Evolutionary conservation across 2,797 vertebrate genomes (phyloP), one percentile per base, ranked within the genome.

Genomic region (Serranus cabrilla): DNA sequence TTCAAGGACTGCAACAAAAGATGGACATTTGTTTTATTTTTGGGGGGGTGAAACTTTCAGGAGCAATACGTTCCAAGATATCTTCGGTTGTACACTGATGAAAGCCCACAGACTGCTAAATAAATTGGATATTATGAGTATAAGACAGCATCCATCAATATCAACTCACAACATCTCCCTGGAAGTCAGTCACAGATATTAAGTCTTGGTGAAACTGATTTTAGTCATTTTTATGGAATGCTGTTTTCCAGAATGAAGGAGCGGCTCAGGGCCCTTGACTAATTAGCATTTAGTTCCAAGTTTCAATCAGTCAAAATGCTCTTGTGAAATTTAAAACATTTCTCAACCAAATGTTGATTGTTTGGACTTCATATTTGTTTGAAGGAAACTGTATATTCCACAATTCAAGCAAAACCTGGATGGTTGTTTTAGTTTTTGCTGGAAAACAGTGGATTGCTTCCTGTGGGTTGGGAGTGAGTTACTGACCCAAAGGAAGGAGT

Each of bases 21-120:
- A 81, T 72, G 72, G 71, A 84, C 75, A 60, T 49, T 57, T 62
- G 50, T 65, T 71, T 69, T 45, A 11, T 50, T 55, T 66, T 25
- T 42, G 23, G 21, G 37, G 46, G 21, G 37, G 25, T 31, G 10
- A 64, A 77, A 69, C 61, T 72, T 84, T 75, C 23, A 34, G 66
- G 59, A 73, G 59, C 46, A 80, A n/a, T 55, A 27, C 58, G 47
- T 54, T 75, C 43, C 34, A 60, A 60, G 56, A 74, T 47, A 11
- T 54, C 42, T 31, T 52, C 50, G 61, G 11, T 45, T 40, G 47
- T 49, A 17, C 7, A 25, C 42, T 77, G 74, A 81, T 9, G 70
- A 78, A 83, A 83, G 60, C 12, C 23, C 17, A 34, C 50, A 3
- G 20, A 23, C 7, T 27, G 6, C 6, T 27, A 40, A 43, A 43